Evolutionary conservation across 2,797 vertebrate genomes (phyloP), one percentile per base, ranked within the genome.

Genomic region (Choloepus didactylus): DNA sequence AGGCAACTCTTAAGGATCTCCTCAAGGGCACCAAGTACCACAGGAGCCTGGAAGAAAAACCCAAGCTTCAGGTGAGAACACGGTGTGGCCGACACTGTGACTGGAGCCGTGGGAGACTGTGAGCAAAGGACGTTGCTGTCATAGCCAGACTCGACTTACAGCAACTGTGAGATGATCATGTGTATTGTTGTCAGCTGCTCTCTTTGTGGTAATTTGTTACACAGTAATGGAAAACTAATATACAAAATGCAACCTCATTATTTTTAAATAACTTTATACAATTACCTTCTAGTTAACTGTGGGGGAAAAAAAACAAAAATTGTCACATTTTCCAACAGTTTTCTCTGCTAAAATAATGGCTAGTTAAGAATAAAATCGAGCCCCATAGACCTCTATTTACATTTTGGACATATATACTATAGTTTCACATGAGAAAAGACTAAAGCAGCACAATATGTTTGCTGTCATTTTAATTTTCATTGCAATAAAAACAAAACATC

Each of bases 331-430:
- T 9, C 14, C 60, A 73, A 29, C 2, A 64, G 54, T 31, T 67
- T 87, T 56, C 70, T 82, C 82, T 79, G 49, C n/a, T 62, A 76
- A 51, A 19, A 80, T n/a, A 56, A 67, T 91, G n/a, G 18, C 81
- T n/a, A 66, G 25, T 69, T 64, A 67, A 38, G 5, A 85, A 16
- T 6, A 12, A 21, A 29, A 82, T 41, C 14, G 44, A 87, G 60
- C 35, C 91, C 25, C 9, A 10, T 31, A 44, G 72, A 82, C 23
- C 0, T 38, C 27, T 60, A 21, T 51, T 70, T 69, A 77, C 15
- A 85, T 82, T 73, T 8, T 44, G 31, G 9, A 18, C 41, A 29
- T 54, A 19, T 9, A 25, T 21, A 62, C 9, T 51, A 5, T 49
- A n/a, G 23, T 7, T 38, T 69, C 87, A 80, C 31, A 25, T 23